Conservation (phyloP, 2,888 invertebrate species). For the Agrochola lota region DNA sequence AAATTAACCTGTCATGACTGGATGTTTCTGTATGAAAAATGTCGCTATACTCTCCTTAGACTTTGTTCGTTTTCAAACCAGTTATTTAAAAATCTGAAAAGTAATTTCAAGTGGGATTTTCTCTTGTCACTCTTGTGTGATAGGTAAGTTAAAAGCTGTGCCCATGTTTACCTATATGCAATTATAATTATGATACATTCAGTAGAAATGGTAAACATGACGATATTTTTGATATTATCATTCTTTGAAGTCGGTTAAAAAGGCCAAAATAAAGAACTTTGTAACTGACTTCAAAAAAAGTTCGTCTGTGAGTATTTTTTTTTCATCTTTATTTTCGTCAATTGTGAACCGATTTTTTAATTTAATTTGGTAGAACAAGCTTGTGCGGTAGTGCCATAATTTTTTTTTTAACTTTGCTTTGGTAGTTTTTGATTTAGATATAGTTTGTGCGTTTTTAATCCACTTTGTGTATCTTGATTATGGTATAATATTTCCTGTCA, state of each 20-base stretch:
- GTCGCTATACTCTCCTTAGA: slow-evolving; percentile 33
- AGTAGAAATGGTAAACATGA: background rate
- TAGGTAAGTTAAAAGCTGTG: background rate
- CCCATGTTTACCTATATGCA: background rate
- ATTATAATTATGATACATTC: background rate
- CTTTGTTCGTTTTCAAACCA: slow-evolving; percentile 40
- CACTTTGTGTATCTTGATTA: too few species aligned
- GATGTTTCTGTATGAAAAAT: slow-evolving; percentile 67
- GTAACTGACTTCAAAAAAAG: too few species aligned
- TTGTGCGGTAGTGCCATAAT: too few species aligned
- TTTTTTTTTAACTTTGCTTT: too few species aligned
- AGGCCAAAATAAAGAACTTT: too few species aligned
- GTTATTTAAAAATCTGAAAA: slow-evolving; percentile 35
- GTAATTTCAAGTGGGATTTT: background rate
- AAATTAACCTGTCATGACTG: slow-evolving; percentile 75
- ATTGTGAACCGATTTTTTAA: too few species aligned
- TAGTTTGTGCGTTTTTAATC: too few species aligned
- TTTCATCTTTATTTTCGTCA: too few species aligned
- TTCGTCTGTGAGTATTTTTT: too few species aligned
- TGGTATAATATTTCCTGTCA: too few species aligned
- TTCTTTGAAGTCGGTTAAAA: background rate
- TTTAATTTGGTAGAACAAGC: too few species aligned
- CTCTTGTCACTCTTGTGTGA: background rate
- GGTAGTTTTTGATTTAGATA: too few species aligned
- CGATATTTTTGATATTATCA: background rate